These are phyloP conservation scores for Agonopterix subpropinquella DNA, from an alignment of 2,888 invertebrate genomes.

Conservation along the genomic window DNA sequence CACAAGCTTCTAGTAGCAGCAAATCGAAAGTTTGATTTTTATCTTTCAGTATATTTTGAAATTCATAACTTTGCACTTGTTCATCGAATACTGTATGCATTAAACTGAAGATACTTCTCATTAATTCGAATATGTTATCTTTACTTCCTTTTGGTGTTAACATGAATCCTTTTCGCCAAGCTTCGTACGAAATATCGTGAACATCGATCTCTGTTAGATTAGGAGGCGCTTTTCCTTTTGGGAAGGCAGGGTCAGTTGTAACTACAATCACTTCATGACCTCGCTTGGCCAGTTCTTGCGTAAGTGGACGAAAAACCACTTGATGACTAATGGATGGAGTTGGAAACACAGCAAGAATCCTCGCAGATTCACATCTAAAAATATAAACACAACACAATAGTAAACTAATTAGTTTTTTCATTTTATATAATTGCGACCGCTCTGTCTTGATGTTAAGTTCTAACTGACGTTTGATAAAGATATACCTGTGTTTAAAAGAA, in stretches of 20 bases:
- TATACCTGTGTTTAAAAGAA: too few relatives aligned
- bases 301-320: constrained; percentile 46
- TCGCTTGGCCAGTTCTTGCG: constrained; percentile 44
- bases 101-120: constrained; percentile 1
- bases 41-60: constrained; percentile 20
- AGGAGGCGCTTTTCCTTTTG: constrained; percentile 25
- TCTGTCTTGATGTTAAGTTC: too few relatives aligned
- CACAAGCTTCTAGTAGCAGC: constrained; percentile 25
- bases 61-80: constrained; percentile 19
- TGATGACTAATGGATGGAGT: constrained; percentile 62
- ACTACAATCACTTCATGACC: constrained; percentile 60
- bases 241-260: constrained; percentile 49
- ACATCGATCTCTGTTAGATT: constrained; percentile 58
- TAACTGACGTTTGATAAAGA: too few relatives aligned
- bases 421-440: too few relatives aligned
- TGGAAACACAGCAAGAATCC: constrained; percentile 37
- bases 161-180: constrained; percentile 15
- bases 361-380: constrained; percentile 14
- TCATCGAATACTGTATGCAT: constrained; percentile 12
- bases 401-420: too few relatives aligned
- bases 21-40: constrained; percentile 27
- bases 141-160: constrained; percentile 8
- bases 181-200: constrained; percentile 32
- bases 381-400: too few relatives aligned
- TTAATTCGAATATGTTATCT: constrained; percentile 12